Evolutionary conservation across 2,888 invertebrate species (phyloP), one percentile per base, ranked within the genome.

Genomic region (Plebejus argus): DNA sequence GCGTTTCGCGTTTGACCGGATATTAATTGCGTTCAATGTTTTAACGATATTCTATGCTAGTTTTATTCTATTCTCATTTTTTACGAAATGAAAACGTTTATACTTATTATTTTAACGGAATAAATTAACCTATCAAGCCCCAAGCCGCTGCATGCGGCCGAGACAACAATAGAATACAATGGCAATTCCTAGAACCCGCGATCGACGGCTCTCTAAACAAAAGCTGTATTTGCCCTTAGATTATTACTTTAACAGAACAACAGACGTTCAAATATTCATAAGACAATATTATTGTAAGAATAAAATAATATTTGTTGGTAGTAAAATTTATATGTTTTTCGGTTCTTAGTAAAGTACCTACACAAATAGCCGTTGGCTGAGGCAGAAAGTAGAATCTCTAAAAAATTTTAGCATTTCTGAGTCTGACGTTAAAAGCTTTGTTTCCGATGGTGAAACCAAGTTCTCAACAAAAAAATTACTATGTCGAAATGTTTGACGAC

Each of bases 21-120:
- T 85, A 89, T 90, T 87, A 89, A 87, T 86, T 84, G 82, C 80
- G 84, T 83, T 81, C 83, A 66, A 66, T 66, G 66, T 66, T 66
- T 33, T 15, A 33, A 81, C 81, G 85, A 87, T 85, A 86, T 89
- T 85, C 83, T 83, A 80, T 86, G 85, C 87, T 86, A 84, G 85
- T 80, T 83, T 81, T 80, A 82, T 81, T 79, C 20, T 71, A 10
- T 28, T 15, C 28, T 33, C 66, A 15, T 33, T 15, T 33, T 33
- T 66, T 15, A 66, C 1, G 18, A 18, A 58, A n/a, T n/a, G 18
- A 20, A n/a, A 20, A 58, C 58, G 8, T 1, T 58, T 8, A n/a
- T 28, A 28, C 1, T 58, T 58, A 20, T 58, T 58, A 58, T 58
- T 58, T 58, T 58, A n/a, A 5, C n/a, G 0, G 58, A 58, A 61